A percentile compares a stretch with the other conserved stretches of the same genome.
phyloP scores from a whole-genome alignment of 2,888 invertebrate species.

The Orthosia incerta region DNA sequence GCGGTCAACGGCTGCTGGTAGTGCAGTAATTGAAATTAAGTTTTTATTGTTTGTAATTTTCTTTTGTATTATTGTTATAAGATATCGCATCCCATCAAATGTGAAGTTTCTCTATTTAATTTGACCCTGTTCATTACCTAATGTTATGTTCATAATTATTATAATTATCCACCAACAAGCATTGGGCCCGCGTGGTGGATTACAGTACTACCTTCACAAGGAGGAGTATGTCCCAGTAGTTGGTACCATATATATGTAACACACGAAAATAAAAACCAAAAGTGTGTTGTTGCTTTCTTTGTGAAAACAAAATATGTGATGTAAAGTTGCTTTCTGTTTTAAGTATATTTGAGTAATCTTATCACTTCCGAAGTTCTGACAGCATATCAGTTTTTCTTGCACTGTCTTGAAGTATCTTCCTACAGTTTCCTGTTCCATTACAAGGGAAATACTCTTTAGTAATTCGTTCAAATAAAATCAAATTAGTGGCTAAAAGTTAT shows the following conservation, averaged over 20 bases:
- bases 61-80: not conserved
- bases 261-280: not conserved
- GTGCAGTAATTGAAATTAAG: not conserved
- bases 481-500: constrained; percentile 8
- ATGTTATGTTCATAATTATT: not conserved
- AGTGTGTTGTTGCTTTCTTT: not conserved
- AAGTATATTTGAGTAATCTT: constrained; percentile 3
- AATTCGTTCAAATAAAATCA: constrained; percentile 20
- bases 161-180: too few species aligned
- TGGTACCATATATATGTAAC: too few species aligned
- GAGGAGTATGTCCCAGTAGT: too few species aligned
- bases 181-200: too few species aligned
- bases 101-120: not conserved
- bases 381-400: constrained; percentile 14
- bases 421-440: constrained; percentile 33
- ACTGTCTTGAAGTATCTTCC: constrained; percentile 1
- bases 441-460: constrained; percentile 26
- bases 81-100: too few species aligned
- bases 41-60: not conserved
- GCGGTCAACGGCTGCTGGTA: not conserved
- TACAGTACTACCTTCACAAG: too few species aligned
- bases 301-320: not conserved
- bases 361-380: not conserved
- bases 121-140: not conserved
- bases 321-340: not conserved